A percentile compares a stretch with the other conserved stretches of the same genome.
phyloP scores from a whole-genome alignment of 2,888 invertebrate species.

The Osmoderma eremita region DNA sequence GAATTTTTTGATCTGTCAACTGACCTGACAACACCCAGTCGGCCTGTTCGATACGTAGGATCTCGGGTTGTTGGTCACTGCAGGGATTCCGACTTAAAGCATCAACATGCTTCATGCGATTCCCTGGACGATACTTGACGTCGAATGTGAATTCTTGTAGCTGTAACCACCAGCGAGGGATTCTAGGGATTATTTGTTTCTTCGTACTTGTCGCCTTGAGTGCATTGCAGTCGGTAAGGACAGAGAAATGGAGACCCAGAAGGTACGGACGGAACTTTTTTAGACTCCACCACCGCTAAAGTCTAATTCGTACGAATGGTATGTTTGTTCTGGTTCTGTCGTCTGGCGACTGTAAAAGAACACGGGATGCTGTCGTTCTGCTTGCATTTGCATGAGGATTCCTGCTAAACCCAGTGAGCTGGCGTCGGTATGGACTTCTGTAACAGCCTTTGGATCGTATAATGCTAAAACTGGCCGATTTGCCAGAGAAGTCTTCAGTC shows the following conservation, averaged over 20 bases:
- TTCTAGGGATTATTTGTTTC: neutral
- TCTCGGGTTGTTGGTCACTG: no score
- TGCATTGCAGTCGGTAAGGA: conserved; percentile 6
- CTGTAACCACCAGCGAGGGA: neutral
- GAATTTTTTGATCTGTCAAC: conserved; percentile 34
- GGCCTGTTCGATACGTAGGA: conserved; percentile 56
- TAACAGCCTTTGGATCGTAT: conserved; percentile 42
- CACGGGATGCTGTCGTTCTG: conserved; percentile 40
- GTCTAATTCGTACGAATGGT: no score
- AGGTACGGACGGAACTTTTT: neutral
- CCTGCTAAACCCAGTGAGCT: conserved; percentile 43
- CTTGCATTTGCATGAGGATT: conserved; percentile 42
- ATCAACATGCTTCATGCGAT: neutral
- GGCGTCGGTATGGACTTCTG: conserved; percentile 44
- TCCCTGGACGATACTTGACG: conserved; percentile 7
- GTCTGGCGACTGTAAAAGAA: conserved; percentile 45
- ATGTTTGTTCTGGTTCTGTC: no score
- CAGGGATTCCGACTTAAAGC: no score
- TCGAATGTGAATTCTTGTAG: neutral
- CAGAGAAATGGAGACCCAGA: neutral
- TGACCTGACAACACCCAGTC: conserved; percentile 49
- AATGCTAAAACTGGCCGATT: conserved; percentile 41
- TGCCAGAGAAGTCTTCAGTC: conserved; percentile 14
- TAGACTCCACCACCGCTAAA: no score
- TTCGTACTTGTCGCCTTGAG: neutral